phyloP scores from a whole-genome alignment of 1,140 invertebrate species.

The Geopemphigus sp. region DNA sequence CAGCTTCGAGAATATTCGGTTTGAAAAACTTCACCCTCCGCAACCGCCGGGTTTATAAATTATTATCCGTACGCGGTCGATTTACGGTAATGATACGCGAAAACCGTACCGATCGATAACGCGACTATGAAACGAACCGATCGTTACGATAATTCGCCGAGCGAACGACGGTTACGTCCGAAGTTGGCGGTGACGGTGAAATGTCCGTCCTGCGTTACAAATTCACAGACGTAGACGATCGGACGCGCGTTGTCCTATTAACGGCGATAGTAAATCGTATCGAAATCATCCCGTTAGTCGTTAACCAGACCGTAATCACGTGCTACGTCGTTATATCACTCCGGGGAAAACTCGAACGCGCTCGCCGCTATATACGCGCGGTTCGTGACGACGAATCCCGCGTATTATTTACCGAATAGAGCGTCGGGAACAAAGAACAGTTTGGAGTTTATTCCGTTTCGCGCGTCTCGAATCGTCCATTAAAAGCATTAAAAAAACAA shows the following conservation, averaged over 20 bases:
- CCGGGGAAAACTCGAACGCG: background rate
- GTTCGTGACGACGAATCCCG: background rate
- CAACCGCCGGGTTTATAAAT: too few species aligned
- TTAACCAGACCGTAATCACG: too few species aligned
- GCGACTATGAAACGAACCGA: too few species aligned
- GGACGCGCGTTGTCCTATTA: background rate
- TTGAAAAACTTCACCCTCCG: too few species aligned
- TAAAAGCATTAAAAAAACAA: conserved; percentile 12
- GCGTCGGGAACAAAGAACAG: background rate
- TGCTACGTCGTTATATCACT: conserved; percentile 8
- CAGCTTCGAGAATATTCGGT: too few species aligned
- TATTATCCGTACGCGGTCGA: too few species aligned
- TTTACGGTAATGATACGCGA: too few species aligned
- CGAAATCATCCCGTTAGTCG: background rate
- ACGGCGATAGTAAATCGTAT: background rate
- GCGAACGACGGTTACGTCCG: too few species aligned
- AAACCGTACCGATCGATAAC: too few species aligned
- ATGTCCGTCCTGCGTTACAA: too few species aligned
- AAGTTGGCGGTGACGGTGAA: too few species aligned
- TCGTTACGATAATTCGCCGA: too few species aligned
- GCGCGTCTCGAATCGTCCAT: background rate
- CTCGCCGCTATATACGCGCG: background rate
- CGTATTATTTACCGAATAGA: background rate
- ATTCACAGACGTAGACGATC: background rate
- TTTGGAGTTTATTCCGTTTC: background rate